Evolutionary conservation across 2,888 invertebrate genomes (phyloP).

Genomic region (Dolichopus griseipennis): DNA sequence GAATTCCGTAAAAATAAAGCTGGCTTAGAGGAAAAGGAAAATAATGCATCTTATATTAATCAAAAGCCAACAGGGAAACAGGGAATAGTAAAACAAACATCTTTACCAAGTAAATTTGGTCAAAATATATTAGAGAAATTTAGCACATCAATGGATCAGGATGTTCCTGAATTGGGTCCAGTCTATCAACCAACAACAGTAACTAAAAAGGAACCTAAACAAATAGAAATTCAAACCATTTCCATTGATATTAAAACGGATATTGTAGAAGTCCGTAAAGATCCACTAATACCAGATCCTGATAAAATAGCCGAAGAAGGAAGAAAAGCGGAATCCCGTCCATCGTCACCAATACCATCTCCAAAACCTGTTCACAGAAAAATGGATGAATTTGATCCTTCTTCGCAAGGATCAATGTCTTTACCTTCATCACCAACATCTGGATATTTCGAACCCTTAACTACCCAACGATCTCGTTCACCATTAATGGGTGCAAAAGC

Average conservation of each 20-base stretch:
- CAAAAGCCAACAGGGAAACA: slow-evolving; percentile 11
- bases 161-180: background rate
- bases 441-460: background rate
- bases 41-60: slow-evolving; percentile 14
- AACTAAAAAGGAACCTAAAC: background rate
- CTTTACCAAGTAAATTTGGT: slow-evolving; percentile 25
- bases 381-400: background rate
- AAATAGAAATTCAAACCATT: background rate
- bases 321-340: slow-evolving; percentile 11
- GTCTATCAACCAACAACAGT: background rate
- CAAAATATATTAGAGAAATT: slow-evolving; percentile 19
- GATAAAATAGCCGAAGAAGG: slow-evolving; percentile 7
- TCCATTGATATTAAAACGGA: background rate
- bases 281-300: background rate
- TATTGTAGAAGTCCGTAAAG: background rate
- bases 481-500: background rate
- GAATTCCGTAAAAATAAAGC: slow-evolving; percentile 15
- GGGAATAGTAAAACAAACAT: slow-evolving; percentile 15
- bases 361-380: background rate
- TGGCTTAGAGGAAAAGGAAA: background rate
- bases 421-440: background rate
- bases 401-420: background rate
- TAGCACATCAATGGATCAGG: background rate
- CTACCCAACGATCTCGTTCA: background rate
- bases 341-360: background rate